Base-by-base conservation (phyloP, 37 sponge, comb jelly and placozoan genomes). In the Ianthella basta region DNA sequence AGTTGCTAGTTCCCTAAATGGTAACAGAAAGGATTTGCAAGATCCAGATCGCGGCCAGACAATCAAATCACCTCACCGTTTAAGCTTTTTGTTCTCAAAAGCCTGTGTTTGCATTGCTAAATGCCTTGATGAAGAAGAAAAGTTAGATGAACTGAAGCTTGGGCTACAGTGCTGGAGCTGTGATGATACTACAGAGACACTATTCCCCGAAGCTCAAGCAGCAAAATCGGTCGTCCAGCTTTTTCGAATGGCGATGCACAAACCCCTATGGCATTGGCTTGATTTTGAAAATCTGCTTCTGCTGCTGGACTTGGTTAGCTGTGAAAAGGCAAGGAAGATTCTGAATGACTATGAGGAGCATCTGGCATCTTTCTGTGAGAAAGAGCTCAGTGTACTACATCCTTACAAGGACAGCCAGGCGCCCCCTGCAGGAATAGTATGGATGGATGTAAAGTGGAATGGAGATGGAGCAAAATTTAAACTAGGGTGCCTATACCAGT, bases 371-470 rank as follows among this genome's bases (percentile, higher is more conserved):
- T 69, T 69, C 34, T 69, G 70, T 30, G 29, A 32, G 19, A 30
- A 14, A 24, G 18, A 69, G 34, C 34, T 69, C 29, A 1, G 3
- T 69, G 29, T 6, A 6, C 34, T 44, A 44, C 50, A 10, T 44
- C 50, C 50, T 44, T 44, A 44, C 8, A 44, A 44, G 50, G 50
- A 44, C 6, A 44, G 50, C 50, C 50, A 44, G 8, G 50, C 50
- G 8, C 50, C 50, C 8, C 50, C 50, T 44, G 8, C 50, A 44
- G 50, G 6, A 3, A 44, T 8, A 44, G 8, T 8, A 18, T 69
- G 29, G 35, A 69, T 69, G 70, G 70, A 69, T 32, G 70, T 69
- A 15, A 69, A 69, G 6, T 69, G 70, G 70, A 30, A 69, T 18
- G 70, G 70, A 34, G 70, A 30, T 12, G 27, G 27, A 30, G 29